These are phyloP conservation scores for Noctilio leporinus DNA, from an alignment of 2,113 vertebrate genomes.

Conservation along the genomic window DNA sequence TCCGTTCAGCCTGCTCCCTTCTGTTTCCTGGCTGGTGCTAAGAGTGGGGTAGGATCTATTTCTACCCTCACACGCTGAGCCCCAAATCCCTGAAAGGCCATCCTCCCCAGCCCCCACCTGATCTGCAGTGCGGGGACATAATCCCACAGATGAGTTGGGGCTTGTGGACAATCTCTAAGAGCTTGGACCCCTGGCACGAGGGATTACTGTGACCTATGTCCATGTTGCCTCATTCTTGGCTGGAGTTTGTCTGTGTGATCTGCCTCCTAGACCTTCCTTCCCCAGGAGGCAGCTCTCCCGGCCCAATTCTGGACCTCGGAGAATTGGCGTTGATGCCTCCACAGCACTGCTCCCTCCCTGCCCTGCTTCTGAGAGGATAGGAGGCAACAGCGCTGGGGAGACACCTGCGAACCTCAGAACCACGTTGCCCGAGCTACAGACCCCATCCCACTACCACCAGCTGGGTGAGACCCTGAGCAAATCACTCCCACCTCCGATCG, in stretches of 20 bases:
- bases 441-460: not conserved
- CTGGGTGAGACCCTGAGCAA: not conserved
- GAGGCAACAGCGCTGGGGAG: not conserved
- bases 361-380: not conserved
- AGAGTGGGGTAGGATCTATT: not conserved
- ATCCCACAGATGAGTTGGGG: not conserved
- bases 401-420: not conserved
- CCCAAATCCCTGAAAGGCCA: not conserved
- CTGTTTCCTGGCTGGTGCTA: not conserved
- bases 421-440: not conserved
- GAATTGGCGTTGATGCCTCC: not conserved
- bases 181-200: accelerated
- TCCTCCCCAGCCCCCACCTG: not conserved
- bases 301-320: not conserved
- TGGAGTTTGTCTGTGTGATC: not conserved
- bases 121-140: not conserved
- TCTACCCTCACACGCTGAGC: not conserved
- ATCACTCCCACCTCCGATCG: not conserved
- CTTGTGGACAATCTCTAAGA: not conserved
- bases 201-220: not conserved
- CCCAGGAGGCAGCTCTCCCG: not conserved
- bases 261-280: not conserved
- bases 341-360: not conserved
- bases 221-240: not conserved
- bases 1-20: not conserved